These are phyloP conservation scores for Tachina grossa DNA, from an alignment of 2,888 invertebrate genomes.

Conservation along the genomic window DNA sequence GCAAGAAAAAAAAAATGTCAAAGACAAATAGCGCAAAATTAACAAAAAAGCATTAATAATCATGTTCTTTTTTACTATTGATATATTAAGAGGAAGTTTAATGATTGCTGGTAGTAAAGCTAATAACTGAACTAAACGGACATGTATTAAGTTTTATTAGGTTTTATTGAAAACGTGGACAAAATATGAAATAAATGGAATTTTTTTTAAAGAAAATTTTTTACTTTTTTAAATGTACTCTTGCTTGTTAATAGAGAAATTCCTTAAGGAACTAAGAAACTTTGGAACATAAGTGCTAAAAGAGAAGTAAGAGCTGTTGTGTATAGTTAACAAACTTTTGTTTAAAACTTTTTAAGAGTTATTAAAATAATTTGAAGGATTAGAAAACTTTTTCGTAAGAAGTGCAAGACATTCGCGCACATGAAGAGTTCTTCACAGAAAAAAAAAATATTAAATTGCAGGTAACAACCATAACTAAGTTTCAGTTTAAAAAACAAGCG, in stretches of 20 bases:
- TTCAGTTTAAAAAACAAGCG: no score
- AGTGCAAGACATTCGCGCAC: no score
- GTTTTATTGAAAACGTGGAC: neutral
- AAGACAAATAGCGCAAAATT: neutral
- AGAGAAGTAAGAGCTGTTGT: neutral
- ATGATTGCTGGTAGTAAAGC: neutral
- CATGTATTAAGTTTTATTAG: neutral
- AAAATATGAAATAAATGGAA: neutral
- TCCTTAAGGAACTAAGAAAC: neutral
- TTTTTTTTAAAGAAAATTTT: neutral
- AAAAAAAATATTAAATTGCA: no score
- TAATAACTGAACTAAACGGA: neutral
- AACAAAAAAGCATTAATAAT: slow-evolving; percentile 12
- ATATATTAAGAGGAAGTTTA: slow-evolving; percentile 12
- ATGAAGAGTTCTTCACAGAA: no score
- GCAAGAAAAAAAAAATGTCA: neutral
- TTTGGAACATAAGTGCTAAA: neutral
- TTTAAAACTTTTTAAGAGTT: no score
- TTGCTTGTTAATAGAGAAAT: neutral
- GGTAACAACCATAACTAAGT: no score
- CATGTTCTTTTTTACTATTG: slow-evolving; percentile 19
- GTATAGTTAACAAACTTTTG: no score
- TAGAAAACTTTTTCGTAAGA: no score
- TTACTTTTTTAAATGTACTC: neutral
- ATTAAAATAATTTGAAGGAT: no score